Conservation (phyloP, 1,140 invertebrate species). For the Lepidotrigona ventralis region DNA sequence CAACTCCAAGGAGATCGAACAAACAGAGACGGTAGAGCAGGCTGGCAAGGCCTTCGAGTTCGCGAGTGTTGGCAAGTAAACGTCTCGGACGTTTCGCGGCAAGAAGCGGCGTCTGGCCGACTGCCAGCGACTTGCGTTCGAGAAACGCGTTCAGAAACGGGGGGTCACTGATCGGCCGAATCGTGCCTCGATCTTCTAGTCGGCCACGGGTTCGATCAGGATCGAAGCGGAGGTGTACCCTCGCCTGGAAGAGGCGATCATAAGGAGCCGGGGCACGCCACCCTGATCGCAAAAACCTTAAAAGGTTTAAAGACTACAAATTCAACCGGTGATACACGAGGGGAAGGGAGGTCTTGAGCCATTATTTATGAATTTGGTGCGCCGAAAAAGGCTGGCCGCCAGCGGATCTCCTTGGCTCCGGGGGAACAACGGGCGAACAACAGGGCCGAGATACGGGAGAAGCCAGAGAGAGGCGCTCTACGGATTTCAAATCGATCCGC, state of each 20-base stretch:
- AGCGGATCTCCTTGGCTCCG: constrained; percentile 46
- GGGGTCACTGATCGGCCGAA: constrained; percentile 50
- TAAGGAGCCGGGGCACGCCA: constrained; percentile 45
- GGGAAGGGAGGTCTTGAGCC: constrained; percentile 66
- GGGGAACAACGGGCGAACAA: background rate
- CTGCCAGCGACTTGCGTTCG: constrained; percentile 35
- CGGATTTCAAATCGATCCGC: constrained; percentile 70
- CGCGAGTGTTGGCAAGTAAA: background rate
- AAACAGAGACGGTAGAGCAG: too few relatives aligned
- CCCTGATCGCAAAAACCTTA: constrained; percentile 69
- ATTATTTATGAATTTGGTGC: constrained; percentile 76
- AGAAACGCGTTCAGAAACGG: constrained; percentile 42
- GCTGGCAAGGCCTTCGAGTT: background rate
- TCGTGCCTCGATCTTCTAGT: constrained; percentile 29
- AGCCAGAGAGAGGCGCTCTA: constrained; percentile 29
- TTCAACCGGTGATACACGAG: constrained; percentile 68
- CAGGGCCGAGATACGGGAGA: constrained; percentile 21
- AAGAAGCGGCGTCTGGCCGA: background rate
- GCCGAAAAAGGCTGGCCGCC: constrained; percentile 63
- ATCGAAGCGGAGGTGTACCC: background rate
- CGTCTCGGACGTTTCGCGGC: background rate
- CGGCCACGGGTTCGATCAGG: constrained; percentile 5
- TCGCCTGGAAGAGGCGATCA: constrained; percentile 33
- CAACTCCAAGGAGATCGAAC: too few relatives aligned
- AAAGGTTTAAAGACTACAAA: constrained; percentile 75